These are phyloP conservation scores for Dicyrtomina minuta DNA, from an alignment of 2,888 invertebrate genomes.

Conservation along the genomic window DNA sequence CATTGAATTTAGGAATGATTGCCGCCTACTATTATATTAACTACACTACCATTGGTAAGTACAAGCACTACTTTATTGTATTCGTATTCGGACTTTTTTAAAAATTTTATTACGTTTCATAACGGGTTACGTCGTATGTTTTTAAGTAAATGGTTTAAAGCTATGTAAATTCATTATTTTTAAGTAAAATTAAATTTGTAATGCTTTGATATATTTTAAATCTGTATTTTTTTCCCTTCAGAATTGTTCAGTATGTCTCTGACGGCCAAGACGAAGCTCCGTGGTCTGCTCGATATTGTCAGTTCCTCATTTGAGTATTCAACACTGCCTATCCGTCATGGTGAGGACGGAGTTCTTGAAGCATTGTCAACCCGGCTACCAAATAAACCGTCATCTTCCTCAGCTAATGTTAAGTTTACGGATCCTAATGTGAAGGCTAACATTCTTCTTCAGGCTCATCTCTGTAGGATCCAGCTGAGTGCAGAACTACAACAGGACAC, in stretches of 20 bases:
- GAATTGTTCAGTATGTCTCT: conserved; percentile 96
- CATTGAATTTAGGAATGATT: conserved; percentile 98
- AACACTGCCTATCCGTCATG: conserved; percentile 88
- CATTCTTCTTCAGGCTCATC: conserved; percentile 90
- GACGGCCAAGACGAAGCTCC: conserved; percentile 95
- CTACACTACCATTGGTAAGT: conserved; percentile 91
- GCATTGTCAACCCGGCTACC: conserved; percentile 64
- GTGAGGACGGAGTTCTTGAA: conserved; percentile 85
- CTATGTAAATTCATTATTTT: not conserved
- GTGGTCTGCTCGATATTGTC: conserved; percentile 95
- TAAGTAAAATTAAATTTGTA: too few relatives aligned
- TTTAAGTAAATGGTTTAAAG: not conserved
- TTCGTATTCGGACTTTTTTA: not conserved
- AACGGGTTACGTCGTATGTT: too few relatives aligned
- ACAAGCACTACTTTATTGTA: conserved; percentile 48
- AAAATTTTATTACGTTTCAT: not conserved
- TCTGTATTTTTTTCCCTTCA: conserved; percentile 60
- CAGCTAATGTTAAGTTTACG: conserved; percentile 74
- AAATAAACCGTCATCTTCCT: conserved; percentile 71
- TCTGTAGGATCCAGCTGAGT: conserved; percentile 89
- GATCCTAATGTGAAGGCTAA: conserved; percentile 98
- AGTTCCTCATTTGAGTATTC: conserved; percentile 97
- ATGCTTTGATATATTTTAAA: conserved; percentile 9
- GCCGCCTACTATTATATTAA: conserved; percentile 99
- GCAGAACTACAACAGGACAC: conserved; percentile 97